Evolutionary conservation across 2,888 invertebrate genomes (phyloP).

Genomic region (Hyalella azteca): DNA sequence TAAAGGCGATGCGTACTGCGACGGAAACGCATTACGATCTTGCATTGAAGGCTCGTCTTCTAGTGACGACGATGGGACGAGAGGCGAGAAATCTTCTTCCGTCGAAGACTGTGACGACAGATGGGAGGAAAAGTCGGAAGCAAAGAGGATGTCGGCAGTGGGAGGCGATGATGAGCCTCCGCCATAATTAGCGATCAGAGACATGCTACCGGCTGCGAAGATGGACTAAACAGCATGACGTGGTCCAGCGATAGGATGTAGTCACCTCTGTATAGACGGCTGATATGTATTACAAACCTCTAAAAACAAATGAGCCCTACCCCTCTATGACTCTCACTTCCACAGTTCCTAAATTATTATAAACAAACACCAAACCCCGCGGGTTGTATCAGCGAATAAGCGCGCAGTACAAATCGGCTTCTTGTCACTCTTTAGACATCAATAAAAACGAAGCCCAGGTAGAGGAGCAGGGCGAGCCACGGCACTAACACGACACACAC

Average conservation of each 20-base stretch:
- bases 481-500: conserved; percentile 71
- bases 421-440: conserved; percentile 65
- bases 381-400: no score
- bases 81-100: conserved; percentile 7
- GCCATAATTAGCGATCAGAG: conserved; percentile 3
- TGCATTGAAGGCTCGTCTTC: no score
- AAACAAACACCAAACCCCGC: no score
- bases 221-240: neutral
- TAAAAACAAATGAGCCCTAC: no score
- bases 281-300: no score
- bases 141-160: conserved; percentile 12
- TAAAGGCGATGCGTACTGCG: neutral
- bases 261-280: no score
- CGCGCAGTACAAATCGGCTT: no score
- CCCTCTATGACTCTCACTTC: no score
- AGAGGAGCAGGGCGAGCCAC: conserved; percentile 73
- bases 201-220: neutral
- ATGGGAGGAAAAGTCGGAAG: conserved; percentile 1
- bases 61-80: neutral
- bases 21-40: no score
- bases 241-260: no score
- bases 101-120: neutral
- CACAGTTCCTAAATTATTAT: no score
- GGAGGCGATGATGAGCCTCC: neutral
- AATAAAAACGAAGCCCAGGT: conserved; percentile 72